Conservation (phyloP, 2,888 invertebrate species). For the Epinotia ramella region DNA sequence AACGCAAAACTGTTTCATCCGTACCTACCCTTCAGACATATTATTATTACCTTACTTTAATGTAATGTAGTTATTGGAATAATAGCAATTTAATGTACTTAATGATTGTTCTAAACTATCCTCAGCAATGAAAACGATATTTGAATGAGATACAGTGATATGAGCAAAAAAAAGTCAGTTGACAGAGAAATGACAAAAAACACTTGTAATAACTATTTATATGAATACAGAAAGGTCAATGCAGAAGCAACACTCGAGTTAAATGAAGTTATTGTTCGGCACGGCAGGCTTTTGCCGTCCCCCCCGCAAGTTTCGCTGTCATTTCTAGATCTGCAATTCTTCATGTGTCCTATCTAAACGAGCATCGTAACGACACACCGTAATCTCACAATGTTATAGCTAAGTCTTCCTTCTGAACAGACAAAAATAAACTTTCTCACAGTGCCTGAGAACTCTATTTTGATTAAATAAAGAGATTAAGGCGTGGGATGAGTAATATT, state of each 20-base stretch:
- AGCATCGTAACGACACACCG: constrained; percentile 82
- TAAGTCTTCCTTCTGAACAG: constrained; percentile 47
- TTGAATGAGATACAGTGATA: background rate
- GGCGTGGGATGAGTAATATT: constrained; percentile 51
- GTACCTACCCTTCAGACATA: background rate
- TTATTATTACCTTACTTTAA: too few relatives aligned
- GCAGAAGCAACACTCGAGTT: constrained; percentile 14
- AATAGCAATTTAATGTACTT: too few relatives aligned
- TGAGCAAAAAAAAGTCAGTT: background rate
- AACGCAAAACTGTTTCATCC: background rate
- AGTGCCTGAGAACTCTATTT: constrained; percentile 31
- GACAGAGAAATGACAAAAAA: background rate
- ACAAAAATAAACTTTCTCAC: constrained; percentile 42
- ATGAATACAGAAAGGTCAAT: background rate
- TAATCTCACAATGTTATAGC: constrained; percentile 76
- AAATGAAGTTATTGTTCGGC: constrained; percentile 33
- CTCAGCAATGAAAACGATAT: too few relatives aligned
- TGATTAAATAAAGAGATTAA: constrained; percentile 40
- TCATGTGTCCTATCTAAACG: constrained; percentile 82
- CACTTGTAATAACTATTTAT: background rate
- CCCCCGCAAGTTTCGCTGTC: constrained; percentile 63
- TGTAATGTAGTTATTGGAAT: too few relatives aligned
- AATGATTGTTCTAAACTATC: too few relatives aligned
- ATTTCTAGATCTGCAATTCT: constrained; percentile 78
- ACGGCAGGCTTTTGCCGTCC: constrained; percentile 31